Conservation (phyloP, 2,113 vertebrate species). For the Charina bottae region DNA sequence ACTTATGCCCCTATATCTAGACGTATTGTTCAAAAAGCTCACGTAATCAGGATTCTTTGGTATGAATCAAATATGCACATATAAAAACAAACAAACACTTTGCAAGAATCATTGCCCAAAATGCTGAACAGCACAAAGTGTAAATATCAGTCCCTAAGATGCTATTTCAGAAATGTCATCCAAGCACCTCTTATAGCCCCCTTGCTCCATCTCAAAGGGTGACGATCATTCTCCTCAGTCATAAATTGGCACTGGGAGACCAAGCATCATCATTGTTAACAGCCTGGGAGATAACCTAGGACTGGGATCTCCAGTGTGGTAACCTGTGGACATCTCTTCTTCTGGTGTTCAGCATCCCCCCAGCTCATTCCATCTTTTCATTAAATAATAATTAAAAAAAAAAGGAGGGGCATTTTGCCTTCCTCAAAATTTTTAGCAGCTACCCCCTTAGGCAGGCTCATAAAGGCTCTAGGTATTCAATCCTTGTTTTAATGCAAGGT, state of each 20-base stretch:
- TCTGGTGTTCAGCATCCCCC: background rate
- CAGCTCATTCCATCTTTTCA: background rate
- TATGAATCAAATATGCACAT: accelerated
- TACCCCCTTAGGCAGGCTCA: background rate
- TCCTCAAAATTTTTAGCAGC: background rate
- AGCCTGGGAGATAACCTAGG: background rate
- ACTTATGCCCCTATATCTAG: background rate
- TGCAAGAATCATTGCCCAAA: background rate
- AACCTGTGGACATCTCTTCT: background rate
- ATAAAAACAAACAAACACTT: accelerated
- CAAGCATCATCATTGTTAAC: constrained; percentile 2
- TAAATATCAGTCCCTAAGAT: background rate
- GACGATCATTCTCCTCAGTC: background rate
- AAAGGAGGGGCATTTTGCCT: background rate
- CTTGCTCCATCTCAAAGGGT: accelerated
- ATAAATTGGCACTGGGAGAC: accelerated
- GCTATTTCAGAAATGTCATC: background rate
- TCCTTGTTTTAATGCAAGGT: background rate
- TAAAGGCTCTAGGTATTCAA: background rate
- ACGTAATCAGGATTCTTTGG: background rate
- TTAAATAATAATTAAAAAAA: background rate
- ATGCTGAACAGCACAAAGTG: background rate
- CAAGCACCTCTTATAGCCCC: background rate
- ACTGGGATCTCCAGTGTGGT: background rate
- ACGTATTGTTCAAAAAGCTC: background rate